A percentile compares a stretch with the other conserved stretches of the same genome.
Evolutionary conservation across 2,113 vertebrate species (phyloP).

Genomic region (Chaetura pelagica): DNA sequence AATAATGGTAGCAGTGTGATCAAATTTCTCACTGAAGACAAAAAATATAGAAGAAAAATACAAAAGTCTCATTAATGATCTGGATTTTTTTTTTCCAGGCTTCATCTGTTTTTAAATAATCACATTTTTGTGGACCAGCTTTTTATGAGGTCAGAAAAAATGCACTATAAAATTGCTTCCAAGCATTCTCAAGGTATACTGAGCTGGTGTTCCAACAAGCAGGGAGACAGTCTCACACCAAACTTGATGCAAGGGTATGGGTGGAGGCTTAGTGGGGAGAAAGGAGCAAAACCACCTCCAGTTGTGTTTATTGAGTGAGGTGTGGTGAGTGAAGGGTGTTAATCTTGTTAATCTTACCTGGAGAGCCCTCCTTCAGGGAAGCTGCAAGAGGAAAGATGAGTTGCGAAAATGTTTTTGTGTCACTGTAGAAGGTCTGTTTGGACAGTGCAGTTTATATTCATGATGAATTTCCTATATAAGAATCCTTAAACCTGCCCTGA

Average conservation of each 20-base stretch:
- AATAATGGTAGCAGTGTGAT: neutral
- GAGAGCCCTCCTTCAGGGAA: neutral
- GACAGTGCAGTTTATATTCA: no score
- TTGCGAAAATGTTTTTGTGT: neutral
- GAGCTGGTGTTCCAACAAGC: neutral
- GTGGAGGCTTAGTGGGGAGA: neutral
- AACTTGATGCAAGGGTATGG: neutral
- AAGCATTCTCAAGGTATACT: neutral
- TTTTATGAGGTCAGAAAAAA: neutral
- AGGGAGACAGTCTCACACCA: neutral
- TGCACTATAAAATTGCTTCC: neutral
- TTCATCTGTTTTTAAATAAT: neutral
- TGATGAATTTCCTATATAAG: neutral
- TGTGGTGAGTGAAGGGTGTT: fast-evolving
- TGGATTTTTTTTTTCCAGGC: neutral
- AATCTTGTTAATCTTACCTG: neutral
- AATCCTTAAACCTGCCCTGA: neutral
- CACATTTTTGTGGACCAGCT: neutral
- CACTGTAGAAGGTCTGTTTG: no score
- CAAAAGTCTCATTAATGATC: neutral
- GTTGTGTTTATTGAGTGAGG: neutral
- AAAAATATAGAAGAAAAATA: neutral
- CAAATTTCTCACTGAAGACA: neutral
- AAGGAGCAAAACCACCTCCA: neutral
- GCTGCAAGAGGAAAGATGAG: neutral